Base-by-base conservation (phyloP, 2,113 vertebrate species). In the Hemichromis elongatus region DNA sequence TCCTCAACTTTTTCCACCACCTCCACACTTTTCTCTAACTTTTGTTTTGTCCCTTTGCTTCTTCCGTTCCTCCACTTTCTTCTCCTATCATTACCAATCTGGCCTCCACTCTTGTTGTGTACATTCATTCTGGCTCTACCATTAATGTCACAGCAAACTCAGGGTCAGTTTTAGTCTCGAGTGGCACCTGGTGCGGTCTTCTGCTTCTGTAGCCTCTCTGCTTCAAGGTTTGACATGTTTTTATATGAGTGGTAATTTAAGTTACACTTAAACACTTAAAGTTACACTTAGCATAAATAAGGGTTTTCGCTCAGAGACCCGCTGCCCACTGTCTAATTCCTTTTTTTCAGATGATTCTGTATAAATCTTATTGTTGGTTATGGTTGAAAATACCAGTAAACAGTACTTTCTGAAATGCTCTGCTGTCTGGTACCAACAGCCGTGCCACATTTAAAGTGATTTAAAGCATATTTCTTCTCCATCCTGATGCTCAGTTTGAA, bases 371-470 rank as follows among this genome's bases (percentile, higher is more conserved):
- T 42, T 45, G 0, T 68, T 70, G 37, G 37, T 70, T 70, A 16
- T 45, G 37, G 9, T 16, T 26, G 66, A 70, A 70, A 70, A 26
- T 26, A 16, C 1, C 66, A 24, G 0, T 24, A 24, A 68, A 24
- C n/a, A 40, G 35, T 37, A 0, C 21, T 45, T 70, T 70, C 1
- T 70, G 21, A 70, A 47, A 26, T 70, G 28, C 9, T 7, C 42
- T 45, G 2, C 40, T 7, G 40, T 47, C 2, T 70, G 21, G 40
- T 40, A 45, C 13, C 40, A 70, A 0, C 16, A 26, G 40, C 5
- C 8, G 26, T 0, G 40, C 37, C 40, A 11, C 2, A 0, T 50
- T 19, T n/a, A n/a, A n/a, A n/a, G n/a, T n/a, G n/a, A n/a, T n/a
- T n/a, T n/a, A n/a, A n/a, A n/a, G n/a, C n/a, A n/a, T n/a, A n/a